A percentile compares a stretch with the other conserved stretches of the same genome.
phyloP scores from a whole-genome alignment of 2,113 vertebrate species.

The Mungos mungo region DNA sequence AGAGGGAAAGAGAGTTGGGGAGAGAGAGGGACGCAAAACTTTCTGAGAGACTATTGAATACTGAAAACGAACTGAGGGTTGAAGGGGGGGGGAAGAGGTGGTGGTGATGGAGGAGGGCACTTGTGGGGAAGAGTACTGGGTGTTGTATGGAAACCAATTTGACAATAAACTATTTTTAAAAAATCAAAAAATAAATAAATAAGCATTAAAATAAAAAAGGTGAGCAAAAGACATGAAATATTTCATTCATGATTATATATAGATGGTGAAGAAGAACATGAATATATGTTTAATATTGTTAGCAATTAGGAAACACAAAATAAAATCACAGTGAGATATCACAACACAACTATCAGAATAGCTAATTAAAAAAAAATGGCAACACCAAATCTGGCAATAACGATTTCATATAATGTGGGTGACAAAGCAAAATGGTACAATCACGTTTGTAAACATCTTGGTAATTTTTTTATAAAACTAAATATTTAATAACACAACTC shows the following conservation, averaged over 20 bases:
- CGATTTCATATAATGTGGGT: too few relatives aligned
- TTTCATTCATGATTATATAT: neutral
- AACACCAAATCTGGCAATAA: neutral
- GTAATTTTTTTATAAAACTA: neutral
- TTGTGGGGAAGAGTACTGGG: too few relatives aligned
- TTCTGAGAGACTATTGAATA: too few relatives aligned
- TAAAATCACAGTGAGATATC: neutral
- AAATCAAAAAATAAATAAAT: too few relatives aligned
- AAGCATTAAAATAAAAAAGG: neutral
- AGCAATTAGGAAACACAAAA: neutral
- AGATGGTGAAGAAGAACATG: neutral
- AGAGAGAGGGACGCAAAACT: too few relatives aligned
- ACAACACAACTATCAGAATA: neutral
- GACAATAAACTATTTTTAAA: too few relatives aligned
- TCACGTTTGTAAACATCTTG: neutral
- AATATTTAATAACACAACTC: neutral
- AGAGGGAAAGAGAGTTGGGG: too few relatives aligned
- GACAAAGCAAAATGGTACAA: neutral
- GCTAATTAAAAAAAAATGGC: neutral
- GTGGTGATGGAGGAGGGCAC: too few relatives aligned
- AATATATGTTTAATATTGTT: neutral
- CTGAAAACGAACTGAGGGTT: too few relatives aligned
- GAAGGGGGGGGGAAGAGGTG: too few relatives aligned
- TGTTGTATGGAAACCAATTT: too few relatives aligned
- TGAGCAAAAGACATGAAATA: neutral